Base-by-base conservation (phyloP, 2,888 invertebrate species). In the Pseudeuparius sepicola region DNA sequence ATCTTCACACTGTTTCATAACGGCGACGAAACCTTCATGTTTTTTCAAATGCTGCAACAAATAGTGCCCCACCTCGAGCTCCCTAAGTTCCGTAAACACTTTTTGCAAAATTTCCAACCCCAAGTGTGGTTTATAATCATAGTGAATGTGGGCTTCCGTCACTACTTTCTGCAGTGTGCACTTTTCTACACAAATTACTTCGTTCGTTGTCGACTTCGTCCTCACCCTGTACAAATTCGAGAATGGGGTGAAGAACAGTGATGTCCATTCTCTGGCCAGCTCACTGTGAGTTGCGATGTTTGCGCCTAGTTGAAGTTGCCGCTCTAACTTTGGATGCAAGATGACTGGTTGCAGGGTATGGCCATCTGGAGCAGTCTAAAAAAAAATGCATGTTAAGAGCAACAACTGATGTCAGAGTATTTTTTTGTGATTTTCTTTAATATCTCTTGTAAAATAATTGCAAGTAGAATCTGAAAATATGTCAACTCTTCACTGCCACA, bases 171-270 rank as follows among this genome's bases (percentile, higher is more conserved):
- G 53, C 13, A 54, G 41, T 14, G 47, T 46, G 36, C 55, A 54
- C 32, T 47, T 49, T 29, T 60, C 58, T 4, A 56, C 36, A 16
- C 40, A 39, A 7, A 57, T 44, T 4, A 57, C 47, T 46, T 56
- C 55, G 2, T 44, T 40, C 5, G 38, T 48, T 9, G 29, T 35
- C 23, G 39, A 37, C 23, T 51, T 42, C 27, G 50, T 35, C 30
- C 57, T 47, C 58, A 57, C 52, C 54, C 58, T 46, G 28, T 54
- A 55, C 34, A 59, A 45, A 40, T 49, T 49, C 1, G 57, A 57
- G 41, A 44, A 55, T 4, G 58, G 57, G 14, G 49, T 49, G 34
- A 58, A 58, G 43, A 53, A 56, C 13, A 57, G 37, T 14, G 49
- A 46, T 2, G 53, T 44, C 60, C 60, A 60, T 25, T 57, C 54